Conservation (phyloP, 2,888 invertebrate species). For the Argyresthia albistria region DNA sequence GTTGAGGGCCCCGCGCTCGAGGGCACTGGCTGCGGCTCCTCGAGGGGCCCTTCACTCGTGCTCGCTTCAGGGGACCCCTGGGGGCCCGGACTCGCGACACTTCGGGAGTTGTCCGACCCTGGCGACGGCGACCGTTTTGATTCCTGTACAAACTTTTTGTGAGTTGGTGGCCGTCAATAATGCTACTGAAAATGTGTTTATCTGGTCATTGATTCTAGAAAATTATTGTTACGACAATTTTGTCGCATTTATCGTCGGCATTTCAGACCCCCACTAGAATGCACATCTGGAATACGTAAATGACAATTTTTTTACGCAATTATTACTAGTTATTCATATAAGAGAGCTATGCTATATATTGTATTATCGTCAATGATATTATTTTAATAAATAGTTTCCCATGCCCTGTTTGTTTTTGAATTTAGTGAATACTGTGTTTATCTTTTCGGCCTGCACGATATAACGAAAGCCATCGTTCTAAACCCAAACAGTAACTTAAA, state of each 20-base stretch:
- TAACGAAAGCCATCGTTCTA: neutral
- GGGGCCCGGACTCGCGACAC: conserved; percentile 20
- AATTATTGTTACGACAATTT: no score
- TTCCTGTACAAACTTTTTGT: conserved; percentile 9
- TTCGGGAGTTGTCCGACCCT: conserved; percentile 10
- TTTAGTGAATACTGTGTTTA: neutral
- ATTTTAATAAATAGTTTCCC: neutral
- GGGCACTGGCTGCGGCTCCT: conserved; percentile 15
- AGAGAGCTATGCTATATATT: no score
- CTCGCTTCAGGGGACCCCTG: conserved; percentile 25
- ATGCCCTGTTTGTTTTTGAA: neutral
- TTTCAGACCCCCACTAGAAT: no score
- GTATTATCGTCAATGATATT: no score
- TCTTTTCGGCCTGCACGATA: no score
- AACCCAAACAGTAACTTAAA: neutral
- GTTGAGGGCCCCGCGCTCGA: conserved; percentile 5
- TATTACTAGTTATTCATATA: no score
- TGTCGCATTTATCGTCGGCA: no score
- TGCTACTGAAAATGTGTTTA: neutral
- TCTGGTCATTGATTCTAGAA: no score
- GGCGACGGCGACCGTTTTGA: conserved; percentile 41
- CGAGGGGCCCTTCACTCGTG: conserved; percentile 12
- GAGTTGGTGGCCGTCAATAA: neutral
- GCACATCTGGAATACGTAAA: no score
- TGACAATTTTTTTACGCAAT: no score